Evolutionary conservation across 2,797 vertebrate species (phyloP).

Genomic region (Loriculus beryllinus): DNA sequence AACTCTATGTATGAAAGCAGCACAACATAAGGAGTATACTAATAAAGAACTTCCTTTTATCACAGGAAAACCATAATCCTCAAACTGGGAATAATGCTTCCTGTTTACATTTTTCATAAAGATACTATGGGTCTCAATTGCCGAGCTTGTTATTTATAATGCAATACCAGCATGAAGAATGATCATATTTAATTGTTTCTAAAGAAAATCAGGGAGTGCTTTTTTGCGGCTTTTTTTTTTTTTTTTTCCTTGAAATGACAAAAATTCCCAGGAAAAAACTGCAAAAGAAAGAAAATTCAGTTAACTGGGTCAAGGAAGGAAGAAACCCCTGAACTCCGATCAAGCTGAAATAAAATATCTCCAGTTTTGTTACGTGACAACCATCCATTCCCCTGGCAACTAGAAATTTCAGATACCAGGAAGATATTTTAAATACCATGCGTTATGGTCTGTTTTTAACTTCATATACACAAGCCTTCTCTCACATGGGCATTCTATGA

Average conservation of each 20-base stretch:
- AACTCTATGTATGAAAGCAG: neutral
- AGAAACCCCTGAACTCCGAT: slow-evolving; percentile 49
- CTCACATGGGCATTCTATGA: slow-evolving; percentile 46
- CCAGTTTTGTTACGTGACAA: slow-evolving; percentile 45
- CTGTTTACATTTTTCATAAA: slow-evolving; percentile 34
- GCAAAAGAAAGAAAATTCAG: slow-evolving; percentile 39
- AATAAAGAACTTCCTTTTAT: slow-evolving; percentile 25
- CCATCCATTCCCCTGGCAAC: slow-evolving; percentile 58
- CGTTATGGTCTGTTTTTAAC: slow-evolving; percentile 57
- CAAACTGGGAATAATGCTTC: slow-evolving; percentile 49
- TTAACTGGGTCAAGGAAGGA: slow-evolving; percentile 54
- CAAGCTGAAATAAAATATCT: slow-evolving; percentile 59
- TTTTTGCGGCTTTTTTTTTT: neutral
- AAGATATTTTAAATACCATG: slow-evolving; percentile 68
- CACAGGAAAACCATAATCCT: neutral
- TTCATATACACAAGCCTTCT: slow-evolving; percentile 51
- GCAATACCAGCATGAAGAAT: slow-evolving; percentile 29
- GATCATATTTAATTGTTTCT: neutral
- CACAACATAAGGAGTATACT: neutral
- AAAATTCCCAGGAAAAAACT: neutral
- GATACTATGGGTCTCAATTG: neutral
- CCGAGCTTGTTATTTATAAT: slow-evolving; percentile 7
- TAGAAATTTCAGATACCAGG: slow-evolving; percentile 67
- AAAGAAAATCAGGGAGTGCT: neutral
- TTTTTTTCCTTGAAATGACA: neutral